phyloP scores from a whole-genome alignment of 2,113 vertebrate genomes.

The Conger conger region DNA sequence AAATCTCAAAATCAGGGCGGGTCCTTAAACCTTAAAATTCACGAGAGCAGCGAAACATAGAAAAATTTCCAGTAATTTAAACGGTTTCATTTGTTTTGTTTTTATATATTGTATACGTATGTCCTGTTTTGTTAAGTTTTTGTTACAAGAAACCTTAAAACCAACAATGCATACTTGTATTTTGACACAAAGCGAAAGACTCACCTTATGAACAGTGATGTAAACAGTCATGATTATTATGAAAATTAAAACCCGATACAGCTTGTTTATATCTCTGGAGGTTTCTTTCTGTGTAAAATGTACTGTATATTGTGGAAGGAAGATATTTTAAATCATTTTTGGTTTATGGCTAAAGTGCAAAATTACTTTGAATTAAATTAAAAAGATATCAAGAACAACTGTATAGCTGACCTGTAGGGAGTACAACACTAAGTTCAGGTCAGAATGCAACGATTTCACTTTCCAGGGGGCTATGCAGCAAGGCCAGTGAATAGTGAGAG shows the following conservation, averaged over 20 bases:
- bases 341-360: background rate
- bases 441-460: too few relatives aligned
- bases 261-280: slow-evolving; percentile 45
- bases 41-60: slow-evolving; percentile 58
- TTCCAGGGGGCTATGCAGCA: too few relatives aligned
- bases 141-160: slow-evolving; percentile 48
- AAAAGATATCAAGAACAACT: too few relatives aligned
- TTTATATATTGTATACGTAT: slow-evolving; percentile 45
- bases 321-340: background rate
- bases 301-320: background rate
- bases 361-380: background rate
- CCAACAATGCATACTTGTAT: slow-evolving; percentile 45
- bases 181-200: slow-evolving; percentile 42
- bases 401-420: too few relatives aligned
- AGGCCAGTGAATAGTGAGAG: too few relatives aligned
- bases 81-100: slow-evolving; percentile 41
- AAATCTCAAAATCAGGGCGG: slow-evolving; percentile 49
- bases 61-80: slow-evolving; percentile 49
- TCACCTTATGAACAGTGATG: slow-evolving; percentile 40
- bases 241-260: slow-evolving; percentile 52
- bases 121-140: slow-evolving; percentile 48
- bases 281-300: slow-evolving; percentile 2
- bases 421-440: too few relatives aligned
- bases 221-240: slow-evolving; percentile 45
- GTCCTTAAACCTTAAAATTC: slow-evolving; percentile 58